phyloP scores from a whole-genome alignment of 2,888 invertebrate species.

The Mythimna lalbum region DNA sequence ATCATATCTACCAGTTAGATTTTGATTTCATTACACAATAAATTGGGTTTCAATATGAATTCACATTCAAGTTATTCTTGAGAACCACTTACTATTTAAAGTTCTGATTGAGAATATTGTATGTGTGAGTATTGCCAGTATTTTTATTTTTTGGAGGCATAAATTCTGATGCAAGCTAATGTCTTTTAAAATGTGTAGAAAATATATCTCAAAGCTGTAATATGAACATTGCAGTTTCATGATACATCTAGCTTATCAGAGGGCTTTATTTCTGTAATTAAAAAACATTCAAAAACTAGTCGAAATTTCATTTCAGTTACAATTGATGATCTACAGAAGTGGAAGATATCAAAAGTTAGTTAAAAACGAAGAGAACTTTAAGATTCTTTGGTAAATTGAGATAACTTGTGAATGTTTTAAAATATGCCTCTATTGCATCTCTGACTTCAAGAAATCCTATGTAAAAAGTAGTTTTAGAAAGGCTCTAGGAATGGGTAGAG shows the following conservation, averaged over 20 bases:
- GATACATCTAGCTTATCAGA: conserved; percentile 7
- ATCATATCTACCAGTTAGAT: not conserved
- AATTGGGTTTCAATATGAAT: not conserved
- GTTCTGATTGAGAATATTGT: not conserved
- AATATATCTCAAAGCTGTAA: not conserved
- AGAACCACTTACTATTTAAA: not conserved
- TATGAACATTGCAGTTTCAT: not conserved
- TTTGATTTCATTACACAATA: not conserved
- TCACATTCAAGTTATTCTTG: not conserved
- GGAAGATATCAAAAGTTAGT: not conserved
- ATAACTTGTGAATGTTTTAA: not conserved
- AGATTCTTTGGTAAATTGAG: no score
- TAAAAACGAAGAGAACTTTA: not conserved
- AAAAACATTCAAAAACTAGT: not conserved
- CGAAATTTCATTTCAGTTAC: not conserved
- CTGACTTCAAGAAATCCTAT: not conserved
- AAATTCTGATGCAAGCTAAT: not conserved
- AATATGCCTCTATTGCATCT: not conserved
- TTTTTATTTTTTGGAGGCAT: not conserved
- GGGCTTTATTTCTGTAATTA: not conserved
- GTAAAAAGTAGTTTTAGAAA: not conserved
- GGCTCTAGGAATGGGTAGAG: conserved; percentile 11
- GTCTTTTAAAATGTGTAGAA: not conserved
- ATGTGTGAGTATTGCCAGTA: not conserved
- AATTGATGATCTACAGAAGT: not conserved